Conservation (phyloP, 2,113 vertebrate species). For the Tor tambroides region DNA sequence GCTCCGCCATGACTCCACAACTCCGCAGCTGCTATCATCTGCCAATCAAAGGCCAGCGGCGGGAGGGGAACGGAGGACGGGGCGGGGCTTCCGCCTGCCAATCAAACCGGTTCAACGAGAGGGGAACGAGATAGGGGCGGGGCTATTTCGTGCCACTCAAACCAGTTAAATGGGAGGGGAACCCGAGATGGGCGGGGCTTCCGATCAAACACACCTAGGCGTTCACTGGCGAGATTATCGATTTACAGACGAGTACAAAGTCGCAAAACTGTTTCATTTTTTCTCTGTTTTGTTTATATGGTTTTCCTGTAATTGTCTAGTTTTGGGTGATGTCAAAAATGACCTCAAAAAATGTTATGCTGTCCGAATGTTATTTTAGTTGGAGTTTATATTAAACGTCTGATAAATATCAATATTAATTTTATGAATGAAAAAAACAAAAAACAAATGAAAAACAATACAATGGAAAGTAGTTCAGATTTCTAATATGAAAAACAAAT, state of each 20-base stretch:
- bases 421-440: not conserved
- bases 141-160: not conserved
- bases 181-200: not conserved
- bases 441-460: not conserved
- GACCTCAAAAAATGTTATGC: not conserved
- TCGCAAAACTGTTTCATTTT: not conserved
- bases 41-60: constrained; percentile 72
- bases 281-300: not conserved
- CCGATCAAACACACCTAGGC: not conserved
- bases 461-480: not conserved
- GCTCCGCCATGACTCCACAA: constrained; percentile 76
- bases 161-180: not conserved
- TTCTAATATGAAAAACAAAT: not conserved
- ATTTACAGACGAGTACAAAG: constrained; percentile 19
- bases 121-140: not conserved
- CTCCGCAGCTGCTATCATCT: constrained; percentile 66
- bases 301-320: not conserved
- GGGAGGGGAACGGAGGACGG: constrained; percentile 69
- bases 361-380: not conserved
- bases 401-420: not conserved
- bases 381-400: not conserved
- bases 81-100: constrained; percentile 68
- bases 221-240: not conserved
- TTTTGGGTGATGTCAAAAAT: not conserved
- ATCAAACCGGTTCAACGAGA: not conserved